phyloP scores from a whole-genome alignment of 2,797 vertebrate genomes.

The Siniperca scherzeri region DNA sequence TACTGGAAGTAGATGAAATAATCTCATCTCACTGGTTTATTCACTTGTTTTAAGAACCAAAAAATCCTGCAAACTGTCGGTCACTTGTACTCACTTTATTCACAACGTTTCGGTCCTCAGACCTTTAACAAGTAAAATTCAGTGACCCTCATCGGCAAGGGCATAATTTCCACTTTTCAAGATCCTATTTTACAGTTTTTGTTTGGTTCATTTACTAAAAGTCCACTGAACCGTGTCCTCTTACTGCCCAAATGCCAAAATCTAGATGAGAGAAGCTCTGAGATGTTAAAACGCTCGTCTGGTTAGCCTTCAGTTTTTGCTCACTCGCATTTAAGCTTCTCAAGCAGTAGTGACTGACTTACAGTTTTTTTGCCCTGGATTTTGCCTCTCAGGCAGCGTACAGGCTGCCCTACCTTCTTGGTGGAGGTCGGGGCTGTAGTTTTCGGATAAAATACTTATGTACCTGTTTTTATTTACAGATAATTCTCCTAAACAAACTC shows the following conservation, averaged over 20 bases:
- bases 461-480: background rate
- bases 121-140: background rate
- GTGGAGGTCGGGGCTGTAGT: background rate
- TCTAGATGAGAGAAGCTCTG: background rate
- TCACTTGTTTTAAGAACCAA: background rate
- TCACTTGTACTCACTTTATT: background rate
- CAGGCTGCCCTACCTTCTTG: background rate
- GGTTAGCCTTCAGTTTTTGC: background rate
- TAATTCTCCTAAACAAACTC: background rate
- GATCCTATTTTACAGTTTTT: too few species aligned
- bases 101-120: background rate
- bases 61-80: background rate
- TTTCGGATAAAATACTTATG: too few species aligned
- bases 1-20: background rate
- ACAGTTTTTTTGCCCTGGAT: too few species aligned
- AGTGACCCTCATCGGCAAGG: too few species aligned
- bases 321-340: background rate
- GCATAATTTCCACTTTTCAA: too few species aligned
- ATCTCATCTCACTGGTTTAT: background rate
- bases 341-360: background rate
- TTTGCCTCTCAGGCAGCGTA: constrained; percentile 4
- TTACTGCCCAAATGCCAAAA: background rate
- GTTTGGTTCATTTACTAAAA: background rate
- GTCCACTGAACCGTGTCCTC: background rate
- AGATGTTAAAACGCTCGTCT: background rate